These are phyloP conservation scores for Megamerina dolium DNA, from an alignment of 2,888 invertebrate genomes.

Conservation along the genomic window DNA sequence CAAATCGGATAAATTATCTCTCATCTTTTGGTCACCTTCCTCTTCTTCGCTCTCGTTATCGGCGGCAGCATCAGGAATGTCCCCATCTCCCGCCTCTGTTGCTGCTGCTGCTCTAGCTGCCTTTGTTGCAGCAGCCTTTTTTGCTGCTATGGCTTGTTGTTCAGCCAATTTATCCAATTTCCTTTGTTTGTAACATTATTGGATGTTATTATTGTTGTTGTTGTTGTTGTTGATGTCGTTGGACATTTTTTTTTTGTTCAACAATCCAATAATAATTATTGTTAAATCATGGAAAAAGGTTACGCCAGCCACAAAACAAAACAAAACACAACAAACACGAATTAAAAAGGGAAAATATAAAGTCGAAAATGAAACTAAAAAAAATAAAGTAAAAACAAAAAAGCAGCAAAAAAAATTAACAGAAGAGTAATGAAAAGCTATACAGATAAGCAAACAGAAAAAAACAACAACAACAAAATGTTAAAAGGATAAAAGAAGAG, in stretches of 20 bases:
- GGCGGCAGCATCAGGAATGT: constrained; percentile 11
- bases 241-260: constrained; percentile 22
- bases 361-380: constrained; percentile 14
- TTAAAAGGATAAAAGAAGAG: constrained; percentile 1
- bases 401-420: constrained; percentile 29
- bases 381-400: neutral
- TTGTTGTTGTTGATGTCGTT: constrained; percentile 17
- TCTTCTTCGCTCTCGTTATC: constrained; percentile 25
- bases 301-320: constrained; percentile 16
- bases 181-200: constrained; percentile 14
- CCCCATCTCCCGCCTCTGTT: constrained; percentile 3
- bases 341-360: constrained; percentile 24
- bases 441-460: constrained; percentile 32
- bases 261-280: constrained; percentile 31
- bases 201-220: constrained; percentile 7
- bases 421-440: constrained; percentile 41
- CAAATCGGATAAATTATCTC: constrained; percentile 14
- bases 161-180: constrained; percentile 26
- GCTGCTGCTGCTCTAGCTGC: constrained; percentile 21
- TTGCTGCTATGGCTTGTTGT: constrained; percentile 18
- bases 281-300: constrained; percentile 24
- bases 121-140: constrained; percentile 13
- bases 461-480: constrained; percentile 11
- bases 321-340: constrained; percentile 25
- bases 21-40: constrained; percentile 5